phyloP scores from a whole-genome alignment of 1,140 invertebrate species.

The Papilio polytes region DNA sequence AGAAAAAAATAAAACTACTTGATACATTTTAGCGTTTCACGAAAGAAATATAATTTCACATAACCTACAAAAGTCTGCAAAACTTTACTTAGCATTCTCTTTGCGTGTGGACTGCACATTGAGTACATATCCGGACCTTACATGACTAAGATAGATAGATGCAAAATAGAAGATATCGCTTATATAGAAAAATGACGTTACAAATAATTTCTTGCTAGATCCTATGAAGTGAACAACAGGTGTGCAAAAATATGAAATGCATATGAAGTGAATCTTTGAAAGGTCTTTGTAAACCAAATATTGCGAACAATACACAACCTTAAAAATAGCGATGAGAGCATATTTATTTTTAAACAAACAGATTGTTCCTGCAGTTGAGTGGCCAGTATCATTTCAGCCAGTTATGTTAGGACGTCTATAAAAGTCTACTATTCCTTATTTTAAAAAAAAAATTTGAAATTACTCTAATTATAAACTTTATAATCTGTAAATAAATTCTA shows the following conservation, averaged over 20 bases:
- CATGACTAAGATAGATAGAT: no score
- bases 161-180: no score
- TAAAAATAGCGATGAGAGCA: background rate
- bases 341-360: background rate
- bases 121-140: background rate
- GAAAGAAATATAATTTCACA: background rate
- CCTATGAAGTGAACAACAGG: no score
- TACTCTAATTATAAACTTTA: no score
- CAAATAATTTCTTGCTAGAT: background rate
- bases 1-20: background rate
- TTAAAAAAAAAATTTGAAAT: no score
- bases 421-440: no score
- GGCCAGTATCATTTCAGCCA: background rate
- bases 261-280: background rate
- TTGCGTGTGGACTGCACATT: background rate
- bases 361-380: background rate
- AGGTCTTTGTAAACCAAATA: background rate
- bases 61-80: background rate
- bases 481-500: no score
- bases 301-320: background rate
- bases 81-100: background rate
- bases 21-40: background rate
- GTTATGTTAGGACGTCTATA: no score
- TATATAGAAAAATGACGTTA: no score
- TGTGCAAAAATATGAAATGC: background rate